Evolutionary conservation across 2,797 vertebrate species (phyloP).

Genomic region (Anguilla pacifica): DNA sequence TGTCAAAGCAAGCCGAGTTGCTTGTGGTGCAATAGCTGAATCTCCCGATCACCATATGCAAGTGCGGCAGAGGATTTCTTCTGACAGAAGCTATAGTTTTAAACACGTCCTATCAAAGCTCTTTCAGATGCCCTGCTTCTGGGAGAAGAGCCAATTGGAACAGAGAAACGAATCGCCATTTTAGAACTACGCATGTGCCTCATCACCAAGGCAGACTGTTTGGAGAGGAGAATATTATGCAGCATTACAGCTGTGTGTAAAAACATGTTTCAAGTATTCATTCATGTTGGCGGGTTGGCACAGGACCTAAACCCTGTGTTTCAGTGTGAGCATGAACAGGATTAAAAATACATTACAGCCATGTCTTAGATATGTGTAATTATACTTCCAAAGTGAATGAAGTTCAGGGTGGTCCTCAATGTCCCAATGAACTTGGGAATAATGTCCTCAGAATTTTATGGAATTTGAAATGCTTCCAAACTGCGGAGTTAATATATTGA

Average conservation of each 20-base stretch:
- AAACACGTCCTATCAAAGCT: background rate
- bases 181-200: background rate
- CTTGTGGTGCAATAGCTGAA: background rate
- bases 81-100: background rate
- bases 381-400: background rate
- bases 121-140: background rate
- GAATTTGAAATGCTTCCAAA: background rate
- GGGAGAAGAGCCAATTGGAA: background rate
- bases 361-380: background rate
- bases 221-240: background rate
- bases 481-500: background rate
- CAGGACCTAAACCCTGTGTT: background rate
- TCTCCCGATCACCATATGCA: background rate
- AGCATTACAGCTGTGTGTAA: background rate
- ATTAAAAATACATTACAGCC: background rate
- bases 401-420: background rate
- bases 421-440: background rate
- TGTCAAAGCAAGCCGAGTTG: background rate
- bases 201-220: background rate
- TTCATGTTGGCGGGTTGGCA: background rate
- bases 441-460: background rate
- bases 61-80: background rate
- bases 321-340: background rate
- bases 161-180: background rate
- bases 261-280: background rate